phyloP scores from a whole-genome alignment of 2,113 vertebrate species.

The Pseudorectes ferrugineus region DNA sequence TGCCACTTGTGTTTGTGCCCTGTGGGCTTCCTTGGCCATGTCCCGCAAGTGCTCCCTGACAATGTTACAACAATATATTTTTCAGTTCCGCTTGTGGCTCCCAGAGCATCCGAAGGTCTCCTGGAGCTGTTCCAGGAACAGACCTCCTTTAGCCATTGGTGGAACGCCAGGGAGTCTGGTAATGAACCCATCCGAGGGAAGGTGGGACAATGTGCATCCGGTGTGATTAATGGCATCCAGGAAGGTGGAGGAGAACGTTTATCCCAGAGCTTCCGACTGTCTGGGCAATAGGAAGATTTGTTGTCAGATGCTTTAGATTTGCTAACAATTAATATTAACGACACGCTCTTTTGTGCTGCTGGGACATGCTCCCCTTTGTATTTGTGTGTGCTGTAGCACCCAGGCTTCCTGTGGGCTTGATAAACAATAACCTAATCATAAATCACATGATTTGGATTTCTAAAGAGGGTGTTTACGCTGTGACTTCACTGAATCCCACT shows the following conservation, averaged over 20 bases:
- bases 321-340: not conserved
- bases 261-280: not conserved
- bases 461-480: not conserved
- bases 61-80: not conserved
- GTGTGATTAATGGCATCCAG: slow-evolving; percentile 15
- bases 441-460: not conserved
- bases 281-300: not conserved
- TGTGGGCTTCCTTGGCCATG: rapidly evolving
- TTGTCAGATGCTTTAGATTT: not conserved
- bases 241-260: slow-evolving; percentile 33
- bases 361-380: not conserved
- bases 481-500: not conserved
- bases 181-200: slow-evolving; percentile 52
- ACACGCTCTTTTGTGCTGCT: not conserved
- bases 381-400: not conserved
- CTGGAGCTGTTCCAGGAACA: slow-evolving; percentile 51
- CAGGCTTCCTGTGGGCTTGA: slow-evolving; percentile 7
- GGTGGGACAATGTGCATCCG: slow-evolving; percentile 67
- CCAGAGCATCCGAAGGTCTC: not conserved
- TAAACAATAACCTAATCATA: slow-evolving; percentile 3
- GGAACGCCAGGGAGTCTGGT: slow-evolving; percentile 46
- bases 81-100: slow-evolving; percentile 57
- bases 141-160: slow-evolving; percentile 61
- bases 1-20: not conserved
- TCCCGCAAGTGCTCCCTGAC: not conserved